Evolutionary conservation across 2,797 vertebrate species (phyloP).

Genomic region (Pantherophis vulpinus): DNA sequence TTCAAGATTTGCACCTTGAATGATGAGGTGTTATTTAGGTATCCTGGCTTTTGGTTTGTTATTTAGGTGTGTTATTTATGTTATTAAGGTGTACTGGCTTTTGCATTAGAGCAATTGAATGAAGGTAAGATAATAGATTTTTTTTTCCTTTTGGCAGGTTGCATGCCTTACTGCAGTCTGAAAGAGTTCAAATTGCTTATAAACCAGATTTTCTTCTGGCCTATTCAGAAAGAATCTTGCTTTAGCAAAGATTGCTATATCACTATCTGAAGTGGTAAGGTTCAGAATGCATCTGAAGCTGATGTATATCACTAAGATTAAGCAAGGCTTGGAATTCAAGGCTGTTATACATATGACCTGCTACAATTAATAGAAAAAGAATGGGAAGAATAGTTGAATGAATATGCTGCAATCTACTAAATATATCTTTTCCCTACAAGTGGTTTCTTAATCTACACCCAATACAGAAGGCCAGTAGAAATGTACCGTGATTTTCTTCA

Average conservation of each 20-base stretch:
- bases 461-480: not conserved
- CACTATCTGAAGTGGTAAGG: not conserved
- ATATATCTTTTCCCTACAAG: not conserved
- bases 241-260: not conserved
- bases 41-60: not conserved
- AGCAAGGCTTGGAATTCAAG: not conserved
- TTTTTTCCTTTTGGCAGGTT: not conserved
- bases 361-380: slow-evolving; percentile 9
- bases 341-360: not conserved
- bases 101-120: not conserved
- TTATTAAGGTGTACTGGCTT: not conserved
- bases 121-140: not conserved
- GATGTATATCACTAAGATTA: not conserved
- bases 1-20: not conserved
- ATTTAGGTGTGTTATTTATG: too few species aligned
- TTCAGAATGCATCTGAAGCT: not conserved
- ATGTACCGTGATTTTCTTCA: not conserved
- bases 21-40: not conserved
- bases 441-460: not conserved
- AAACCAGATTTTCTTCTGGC: not conserved
- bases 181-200: not conserved
- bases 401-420: not conserved
- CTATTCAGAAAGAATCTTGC: not conserved
- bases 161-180: not conserved
- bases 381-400: not conserved